These are phyloP conservation scores for Xenopus tropicalis DNA, from an alignment of 2,113 vertebrate species.

Conservation along the genomic window DNA sequence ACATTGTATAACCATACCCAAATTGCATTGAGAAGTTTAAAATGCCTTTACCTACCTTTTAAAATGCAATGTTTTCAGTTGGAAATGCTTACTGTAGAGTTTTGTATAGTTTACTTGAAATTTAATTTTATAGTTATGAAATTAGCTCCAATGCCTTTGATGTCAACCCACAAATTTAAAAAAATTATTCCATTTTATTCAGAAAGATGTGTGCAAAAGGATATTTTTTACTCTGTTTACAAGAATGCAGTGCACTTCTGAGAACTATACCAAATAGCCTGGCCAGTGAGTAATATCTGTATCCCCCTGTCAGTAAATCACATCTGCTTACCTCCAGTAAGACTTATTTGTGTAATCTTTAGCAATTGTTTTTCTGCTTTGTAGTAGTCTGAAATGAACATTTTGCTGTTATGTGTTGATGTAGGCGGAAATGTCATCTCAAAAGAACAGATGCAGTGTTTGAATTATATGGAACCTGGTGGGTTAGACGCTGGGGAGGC, in stretches of 20 bases:
- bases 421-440: background rate
- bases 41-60: too few relatives aligned
- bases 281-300: slow-evolving; percentile 26
- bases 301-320: slow-evolving; percentile 6
- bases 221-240: background rate
- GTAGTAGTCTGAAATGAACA: slow-evolving; percentile 1
- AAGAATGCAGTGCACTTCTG: slow-evolving; percentile 1
- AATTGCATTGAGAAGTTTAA: too few relatives aligned
- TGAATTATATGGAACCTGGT: background rate
- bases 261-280: slow-evolving; percentile 3
- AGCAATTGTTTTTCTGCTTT: slow-evolving; percentile 1
- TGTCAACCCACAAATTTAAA: too few relatives aligned
- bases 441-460: background rate
- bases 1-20: too few relatives aligned
- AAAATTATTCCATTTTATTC: too few relatives aligned
- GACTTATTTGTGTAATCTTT: background rate
- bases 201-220: too few relatives aligned
- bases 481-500: slow-evolving; percentile 1
- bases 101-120: too few relatives aligned
- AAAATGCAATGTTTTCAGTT: too few relatives aligned
- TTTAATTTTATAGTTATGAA: too few relatives aligned
- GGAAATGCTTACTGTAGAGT: too few relatives aligned
- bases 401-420: slow-evolving; percentile 2
- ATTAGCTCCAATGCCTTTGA: too few relatives aligned
- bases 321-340: background rate